Conservation (phyloP, 2,113 vertebrate species). For the Euleptes europaea region DNA sequence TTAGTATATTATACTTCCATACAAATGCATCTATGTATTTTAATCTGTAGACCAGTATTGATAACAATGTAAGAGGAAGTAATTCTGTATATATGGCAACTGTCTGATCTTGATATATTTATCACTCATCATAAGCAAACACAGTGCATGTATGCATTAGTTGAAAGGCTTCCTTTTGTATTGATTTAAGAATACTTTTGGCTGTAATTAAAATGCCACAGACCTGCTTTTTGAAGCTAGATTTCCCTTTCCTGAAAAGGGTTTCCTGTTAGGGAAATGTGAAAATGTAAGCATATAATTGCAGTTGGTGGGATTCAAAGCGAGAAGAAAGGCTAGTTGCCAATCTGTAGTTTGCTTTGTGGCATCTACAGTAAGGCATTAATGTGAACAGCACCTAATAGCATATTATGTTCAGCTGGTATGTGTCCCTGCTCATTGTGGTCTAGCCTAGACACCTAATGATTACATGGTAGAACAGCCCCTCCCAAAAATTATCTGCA, state of each 20-base stretch:
- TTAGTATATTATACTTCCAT: neutral
- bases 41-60: neutral
- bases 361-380: neutral
- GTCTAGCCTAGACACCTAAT: neutral
- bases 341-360: neutral
- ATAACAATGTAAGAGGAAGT: neutral
- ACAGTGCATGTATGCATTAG: neutral
- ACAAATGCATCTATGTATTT: neutral
- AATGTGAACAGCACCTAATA: neutral
- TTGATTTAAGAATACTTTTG: conserved; percentile 7
- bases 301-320: neutral
- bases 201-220: conserved; percentile 21
- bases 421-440: neutral
- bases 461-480: neutral
- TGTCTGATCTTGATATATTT: neutral
- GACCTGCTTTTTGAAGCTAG: conserved; percentile 22
- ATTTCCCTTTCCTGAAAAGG: conserved; percentile 29
- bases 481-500: neutral
- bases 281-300: conserved; percentile 11
- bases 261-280: conserved; percentile 20
- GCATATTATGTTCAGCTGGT: neutral
- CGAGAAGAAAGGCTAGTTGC: neutral
- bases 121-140: neutral
- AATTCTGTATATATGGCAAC: neutral
- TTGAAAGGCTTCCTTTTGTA: neutral